A percentile compares a stretch with the other conserved stretches of the same genome.
Conservation (phyloP, 1,140 invertebrate genomes). For the Callitettix versicolor region DNA sequence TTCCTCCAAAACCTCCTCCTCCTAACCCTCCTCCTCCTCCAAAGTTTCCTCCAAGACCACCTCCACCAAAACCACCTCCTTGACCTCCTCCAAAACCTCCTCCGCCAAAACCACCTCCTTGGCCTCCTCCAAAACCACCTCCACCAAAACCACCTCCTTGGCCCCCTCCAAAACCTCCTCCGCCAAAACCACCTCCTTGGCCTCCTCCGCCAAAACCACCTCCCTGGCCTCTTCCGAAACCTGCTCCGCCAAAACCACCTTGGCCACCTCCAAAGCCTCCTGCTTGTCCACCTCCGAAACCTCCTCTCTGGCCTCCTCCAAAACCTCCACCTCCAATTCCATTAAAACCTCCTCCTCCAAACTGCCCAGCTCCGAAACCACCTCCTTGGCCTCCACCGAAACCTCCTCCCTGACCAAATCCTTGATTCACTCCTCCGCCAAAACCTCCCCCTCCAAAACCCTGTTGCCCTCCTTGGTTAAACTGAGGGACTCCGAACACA, state of each 20-base stretch:
- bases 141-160: neutral
- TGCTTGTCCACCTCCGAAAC: neutral
- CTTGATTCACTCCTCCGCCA: neutral
- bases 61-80: neutral
- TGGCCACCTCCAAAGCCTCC: neutral
- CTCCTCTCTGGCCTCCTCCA: neutral
- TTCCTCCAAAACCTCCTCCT: neutral
- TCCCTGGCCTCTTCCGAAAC: neutral
- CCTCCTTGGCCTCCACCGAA: neutral
- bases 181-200: neutral
- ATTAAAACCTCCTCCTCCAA: neutral
- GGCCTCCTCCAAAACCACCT: neutral
- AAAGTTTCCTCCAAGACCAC: neutral
- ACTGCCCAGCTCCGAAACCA: neutral
- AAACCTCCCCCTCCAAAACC: neutral
- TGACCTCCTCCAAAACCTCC: neutral
- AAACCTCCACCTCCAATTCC: neutral
- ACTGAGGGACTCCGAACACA: too few species aligned
- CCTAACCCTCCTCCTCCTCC: conserved; percentile 1
- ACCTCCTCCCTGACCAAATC: neutral
- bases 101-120: neutral
- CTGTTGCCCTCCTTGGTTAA: neutral
- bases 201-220: neutral
- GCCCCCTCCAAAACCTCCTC: neutral
- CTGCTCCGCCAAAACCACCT: neutral